Evolutionary conservation across 2,113 vertebrate genomes (phyloP), one percentile per base, ranked within the genome.

Genomic region (Aegithalos caudatus): DNA sequence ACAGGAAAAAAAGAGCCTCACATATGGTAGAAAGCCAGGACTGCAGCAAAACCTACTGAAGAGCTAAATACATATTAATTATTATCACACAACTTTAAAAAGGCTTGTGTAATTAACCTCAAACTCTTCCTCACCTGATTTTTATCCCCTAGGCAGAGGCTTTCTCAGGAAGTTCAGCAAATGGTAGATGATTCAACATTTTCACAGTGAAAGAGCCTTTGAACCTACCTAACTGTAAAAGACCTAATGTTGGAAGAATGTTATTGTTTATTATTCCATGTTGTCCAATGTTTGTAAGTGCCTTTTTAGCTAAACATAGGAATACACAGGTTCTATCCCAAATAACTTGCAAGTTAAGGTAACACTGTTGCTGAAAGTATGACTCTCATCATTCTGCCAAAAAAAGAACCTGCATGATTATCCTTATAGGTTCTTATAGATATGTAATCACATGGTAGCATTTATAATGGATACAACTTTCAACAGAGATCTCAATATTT

Each of bases 81-180:
- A 80, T 80, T 87, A 80, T 94, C 53, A 61, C 70, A 85, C 13
- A 85, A 88, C 74, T 91, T 78, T 67, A 25, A 87, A 93, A 95
- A 76, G 37, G 10, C 57, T 86, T 95, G 48, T 82, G 31, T 88
- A 91, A 92, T 96, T 96, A 92, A 92, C 70, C 83, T 91, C 91
- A 65, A 85, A 82, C 48, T 85, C 83, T 91, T 51, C 33, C 45
- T 88, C 69, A 76, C 35, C 65, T 92, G 48, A 69, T 61, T 79
- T 88, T 77, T 92, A 85, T 78, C 62, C 78, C 86, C 18, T 72
- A 92, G 84, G 86, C 89, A 85, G 78, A 57, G 81, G 33, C 62
- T 95, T 89, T 87, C 21, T 73, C 84, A 92, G 78, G 73, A 95
- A 95, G 45, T 87, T 92, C 61, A 84, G 70, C 48, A 94, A 92